These are phyloP conservation scores for Stratiomys singularior DNA, from an alignment of 2,888 invertebrate genomes.

Conservation along the genomic window DNA sequence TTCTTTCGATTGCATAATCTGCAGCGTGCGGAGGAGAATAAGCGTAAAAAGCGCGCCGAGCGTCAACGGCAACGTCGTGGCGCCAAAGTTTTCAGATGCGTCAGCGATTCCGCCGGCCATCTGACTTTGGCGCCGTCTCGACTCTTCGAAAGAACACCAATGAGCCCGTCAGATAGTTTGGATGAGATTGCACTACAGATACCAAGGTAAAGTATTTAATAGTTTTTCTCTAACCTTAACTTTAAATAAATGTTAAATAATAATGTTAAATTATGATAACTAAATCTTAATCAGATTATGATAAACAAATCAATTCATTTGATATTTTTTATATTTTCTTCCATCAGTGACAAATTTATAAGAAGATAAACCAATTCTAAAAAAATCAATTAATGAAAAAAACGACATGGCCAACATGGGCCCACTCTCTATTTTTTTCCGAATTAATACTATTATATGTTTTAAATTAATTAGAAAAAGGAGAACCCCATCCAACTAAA, in stretches of 20 bases:
- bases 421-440: no score
- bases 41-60: slow-evolving; percentile 71
- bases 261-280: no score
- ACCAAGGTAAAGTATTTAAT: slow-evolving; percentile 77
- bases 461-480: no score
- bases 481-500: no score
- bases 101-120: slow-evolving; percentile 66
- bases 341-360: no score
- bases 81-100: slow-evolving; percentile 69
- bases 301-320: no score
- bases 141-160: slow-evolving; percentile 84
- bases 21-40: slow-evolving; percentile 84
- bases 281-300: no score
- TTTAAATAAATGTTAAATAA: neutral
- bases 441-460: no score
- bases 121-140: slow-evolving; percentile 80
- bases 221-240: neutral
- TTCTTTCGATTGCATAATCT: slow-evolving; percentile 94
- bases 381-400: no score
- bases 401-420: no score
- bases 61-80: slow-evolving; percentile 66
- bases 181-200: slow-evolving; percentile 93
- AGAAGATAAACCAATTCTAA: no score
- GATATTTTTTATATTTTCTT: no score
- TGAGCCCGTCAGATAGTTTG: slow-evolving; percentile 87